A percentile compares a stretch with the other conserved stretches of the same genome.
Conservation (phyloP, 2,797 vertebrate species). For the Salmo trutta region DNA sequence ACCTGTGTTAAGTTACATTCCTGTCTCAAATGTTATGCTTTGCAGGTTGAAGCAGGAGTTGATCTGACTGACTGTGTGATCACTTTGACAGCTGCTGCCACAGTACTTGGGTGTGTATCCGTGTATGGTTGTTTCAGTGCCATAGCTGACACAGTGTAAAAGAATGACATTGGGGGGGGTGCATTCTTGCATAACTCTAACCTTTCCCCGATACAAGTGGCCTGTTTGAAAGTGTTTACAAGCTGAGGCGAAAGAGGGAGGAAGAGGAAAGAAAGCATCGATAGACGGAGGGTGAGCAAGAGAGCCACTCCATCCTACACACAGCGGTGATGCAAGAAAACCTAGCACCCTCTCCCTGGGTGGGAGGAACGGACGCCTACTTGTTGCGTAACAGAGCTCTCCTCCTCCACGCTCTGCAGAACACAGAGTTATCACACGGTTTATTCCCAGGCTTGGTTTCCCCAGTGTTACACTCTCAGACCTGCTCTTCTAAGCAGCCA, state of each 20-base stretch:
- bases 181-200: neutral
- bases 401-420: constrained; percentile 67
- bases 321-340: constrained; percentile 55
- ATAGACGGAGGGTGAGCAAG: constrained; percentile 36
- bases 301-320: constrained; percentile 62
- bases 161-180: neutral
- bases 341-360: constrained; percentile 47
- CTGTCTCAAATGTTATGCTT: constrained; percentile 30
- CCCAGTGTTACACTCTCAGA: constrained; percentile 22
- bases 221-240: neutral
- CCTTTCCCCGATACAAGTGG: neutral
- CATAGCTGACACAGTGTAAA: neutral
- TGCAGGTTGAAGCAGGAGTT: constrained; percentile 57
- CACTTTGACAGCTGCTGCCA: constrained; percentile 26
- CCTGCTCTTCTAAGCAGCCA: neutral
- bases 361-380: constrained; percentile 65
- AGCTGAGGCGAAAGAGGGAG: constrained; percentile 27
- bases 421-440: constrained; percentile 52
- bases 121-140: neutral
- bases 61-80: constrained; percentile 27
- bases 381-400: constrained; percentile 72
- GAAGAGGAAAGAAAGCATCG: neutral
- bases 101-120: constrained; percentile 36
- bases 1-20: constrained; percentile 48
- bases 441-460: constrained; percentile 60